Evolutionary conservation across 2,888 invertebrate genomes (phyloP), one percentile per base, ranked within the genome.

Genomic region (Sinelater perroti): DNA sequence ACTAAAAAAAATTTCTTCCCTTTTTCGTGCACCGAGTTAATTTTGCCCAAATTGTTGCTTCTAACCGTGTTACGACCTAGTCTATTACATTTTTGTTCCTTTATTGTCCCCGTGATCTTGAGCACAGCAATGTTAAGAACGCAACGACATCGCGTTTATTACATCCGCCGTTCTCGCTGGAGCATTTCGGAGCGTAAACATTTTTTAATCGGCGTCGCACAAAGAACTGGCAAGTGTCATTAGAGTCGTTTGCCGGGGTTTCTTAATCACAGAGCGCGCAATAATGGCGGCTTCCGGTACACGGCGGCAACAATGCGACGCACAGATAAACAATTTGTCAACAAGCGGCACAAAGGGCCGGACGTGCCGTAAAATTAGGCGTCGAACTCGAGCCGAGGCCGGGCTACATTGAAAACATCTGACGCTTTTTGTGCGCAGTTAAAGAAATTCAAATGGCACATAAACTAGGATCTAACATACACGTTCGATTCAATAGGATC

Each of bases 271-370:
- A 35, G 35, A 18, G 21, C 3, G 31, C 16, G 16, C 36, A 56
- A 51, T 45, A 52, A 51, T 40, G 20, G 38, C 11, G 20, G 28
- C 28, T 52, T 57, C 57, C 57, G 52, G 52, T 57, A 42, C 46
- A 47, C 30, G 47, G 28, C 42, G 21, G 18, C 35, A 57, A 57
- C 52, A 57, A 57, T 57, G 31, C 21, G 18, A 45, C 38, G 24
- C 36, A 33, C 14, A 49, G 49, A 59, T 40, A 46, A 44, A 47
- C 56, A 47, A 59, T 59, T 59, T 59, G 54, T 59, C 49, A 59
- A 40, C 28, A 20, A 59, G 44, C 21, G 49, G 54, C 58, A 55
- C 51, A 55, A 55, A 59, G 36, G 40, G 44, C 53, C 55, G 38
- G 46, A 55, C 50, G 46, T 46, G 49, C 33, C 33, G 35, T 56